These are phyloP conservation scores for Pogonocichla stellata DNA, from an alignment of 2,113 vertebrate genomes.

Conservation along the genomic window DNA sequence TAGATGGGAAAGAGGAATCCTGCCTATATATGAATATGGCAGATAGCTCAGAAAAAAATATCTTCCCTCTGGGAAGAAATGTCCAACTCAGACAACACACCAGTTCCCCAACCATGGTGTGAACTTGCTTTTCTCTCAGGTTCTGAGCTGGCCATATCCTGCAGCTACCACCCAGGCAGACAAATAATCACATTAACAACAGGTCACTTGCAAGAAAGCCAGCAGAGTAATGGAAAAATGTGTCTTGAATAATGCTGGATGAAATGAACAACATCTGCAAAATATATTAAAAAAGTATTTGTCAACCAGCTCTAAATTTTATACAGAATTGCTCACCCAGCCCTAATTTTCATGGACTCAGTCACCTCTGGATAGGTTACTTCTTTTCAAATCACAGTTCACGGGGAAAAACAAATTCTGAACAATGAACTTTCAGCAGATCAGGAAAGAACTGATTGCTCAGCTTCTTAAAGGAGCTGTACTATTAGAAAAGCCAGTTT, in stretches of 20 bases:
- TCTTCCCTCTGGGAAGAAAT: background rate
- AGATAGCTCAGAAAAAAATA: background rate
- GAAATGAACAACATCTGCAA: background rate
- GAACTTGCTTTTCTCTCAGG: background rate
- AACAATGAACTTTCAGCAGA: background rate
- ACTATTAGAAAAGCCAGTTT: background rate
- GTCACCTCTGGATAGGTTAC: background rate
- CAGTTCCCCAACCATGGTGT: fast-evolving
- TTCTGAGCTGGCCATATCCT: background rate
- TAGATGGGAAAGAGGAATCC: background rate
- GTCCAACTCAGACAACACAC: background rate
- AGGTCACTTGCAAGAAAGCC: background rate
- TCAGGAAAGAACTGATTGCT: background rate
- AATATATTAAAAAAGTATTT: background rate
- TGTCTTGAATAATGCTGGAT: background rate
- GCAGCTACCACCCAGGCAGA: background rate
- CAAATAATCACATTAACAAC: background rate
- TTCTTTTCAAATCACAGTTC: background rate
- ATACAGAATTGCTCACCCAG: background rate
- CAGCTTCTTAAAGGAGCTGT: background rate
- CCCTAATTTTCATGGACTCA: background rate
- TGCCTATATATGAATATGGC: background rate
- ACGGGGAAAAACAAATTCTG: background rate
- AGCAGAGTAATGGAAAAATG: background rate
- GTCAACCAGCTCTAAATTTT: background rate